Evolutionary conservation across 2,113 vertebrate species (phyloP).

Genomic region (Nerophis ophidion): DNA sequence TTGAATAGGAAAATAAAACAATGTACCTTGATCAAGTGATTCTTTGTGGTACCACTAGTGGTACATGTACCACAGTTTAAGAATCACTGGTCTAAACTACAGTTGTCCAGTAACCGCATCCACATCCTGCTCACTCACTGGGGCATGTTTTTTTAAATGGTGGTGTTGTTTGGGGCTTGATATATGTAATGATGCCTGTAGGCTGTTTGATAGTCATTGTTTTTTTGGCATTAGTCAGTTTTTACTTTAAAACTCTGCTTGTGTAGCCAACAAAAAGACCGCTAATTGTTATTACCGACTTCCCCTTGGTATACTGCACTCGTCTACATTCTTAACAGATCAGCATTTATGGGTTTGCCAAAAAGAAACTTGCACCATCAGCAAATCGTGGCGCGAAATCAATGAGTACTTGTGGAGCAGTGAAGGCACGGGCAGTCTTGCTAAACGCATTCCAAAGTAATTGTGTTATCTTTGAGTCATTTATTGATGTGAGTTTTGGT

Average conservation of each 20-base stretch:
- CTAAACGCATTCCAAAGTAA: conserved; percentile 10
- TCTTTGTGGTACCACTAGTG: no score
- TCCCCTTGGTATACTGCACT: conserved; percentile 5
- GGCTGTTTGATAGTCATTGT: no score
- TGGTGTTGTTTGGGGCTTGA: no score
- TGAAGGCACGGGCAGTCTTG: conserved; percentile 5
- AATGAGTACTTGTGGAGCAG: conserved; percentile 18
- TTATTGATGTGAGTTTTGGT: conserved; percentile 14
- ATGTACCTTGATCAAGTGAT: no score
- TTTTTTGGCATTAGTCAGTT: no score
- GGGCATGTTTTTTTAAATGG: no score
- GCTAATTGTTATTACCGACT: conserved; percentile 3
- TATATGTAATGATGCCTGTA: no score
- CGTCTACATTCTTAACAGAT: conserved; percentile 30
- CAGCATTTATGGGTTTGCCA: conserved; percentile 36
- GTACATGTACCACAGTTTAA: no score
- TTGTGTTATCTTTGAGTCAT: conserved; percentile 16
- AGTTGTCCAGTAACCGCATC: no score
- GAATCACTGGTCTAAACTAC: no score
- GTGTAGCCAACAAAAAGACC: not conserved
- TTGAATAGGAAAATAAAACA: no score
- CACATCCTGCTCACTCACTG: no score
- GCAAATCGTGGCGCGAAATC: conserved; percentile 30
- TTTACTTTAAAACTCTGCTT: not conserved
- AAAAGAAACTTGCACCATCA: conserved; percentile 24